A percentile compares a stretch with the other conserved stretches of the same genome.
These are phyloP conservation scores for Aplidium turbinatum DNA, from an alignment of 23 tunicate genomes.

Conservation along the genomic window DNA sequence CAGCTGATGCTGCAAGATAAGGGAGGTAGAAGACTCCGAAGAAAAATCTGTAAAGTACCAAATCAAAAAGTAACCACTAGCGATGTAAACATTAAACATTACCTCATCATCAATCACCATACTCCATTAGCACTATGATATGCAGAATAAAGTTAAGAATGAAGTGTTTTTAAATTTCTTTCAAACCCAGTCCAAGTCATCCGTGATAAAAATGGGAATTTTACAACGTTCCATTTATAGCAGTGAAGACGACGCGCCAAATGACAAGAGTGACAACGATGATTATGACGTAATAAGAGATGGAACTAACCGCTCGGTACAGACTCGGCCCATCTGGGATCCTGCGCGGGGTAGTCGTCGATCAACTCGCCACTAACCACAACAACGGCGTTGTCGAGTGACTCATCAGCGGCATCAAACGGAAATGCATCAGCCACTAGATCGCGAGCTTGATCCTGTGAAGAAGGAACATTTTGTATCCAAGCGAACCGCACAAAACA, in stretches of 20 bases:
- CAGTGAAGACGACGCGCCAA: not conserved
- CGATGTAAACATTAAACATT: constrained; percentile 8
- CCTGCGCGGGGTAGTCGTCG: constrained; percentile 88
- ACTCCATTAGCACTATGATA: not conserved
- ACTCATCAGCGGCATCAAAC: not conserved
- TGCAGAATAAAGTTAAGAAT: not conserved
- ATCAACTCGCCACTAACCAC: constrained; percentile 60
- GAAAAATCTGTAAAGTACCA: constrained; percentile 18
- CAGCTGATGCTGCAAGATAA: constrained; percentile 74
- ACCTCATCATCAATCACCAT: not conserved
- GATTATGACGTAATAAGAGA: not conserved
- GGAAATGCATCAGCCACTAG: constrained; percentile 58
- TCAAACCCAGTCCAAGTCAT: not conserved
- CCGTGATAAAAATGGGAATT: not conserved
- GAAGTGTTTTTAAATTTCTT: too few species aligned
- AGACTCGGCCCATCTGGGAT: constrained; percentile 97
- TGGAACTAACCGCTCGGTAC: constrained; percentile 46
- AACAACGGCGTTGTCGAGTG: constrained; percentile 57
- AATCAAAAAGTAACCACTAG: too few species aligned
- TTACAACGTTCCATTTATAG: not conserved
- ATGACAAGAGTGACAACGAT: not conserved
- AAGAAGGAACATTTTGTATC: not conserved
- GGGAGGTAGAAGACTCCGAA: constrained; percentile 54
- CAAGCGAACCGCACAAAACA: not conserved
- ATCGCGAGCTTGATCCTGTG: constrained; percentile 69